Evolutionary conservation across 2,888 invertebrate genomes (phyloP).

Genomic region (Meandrusa payeni): DNA sequence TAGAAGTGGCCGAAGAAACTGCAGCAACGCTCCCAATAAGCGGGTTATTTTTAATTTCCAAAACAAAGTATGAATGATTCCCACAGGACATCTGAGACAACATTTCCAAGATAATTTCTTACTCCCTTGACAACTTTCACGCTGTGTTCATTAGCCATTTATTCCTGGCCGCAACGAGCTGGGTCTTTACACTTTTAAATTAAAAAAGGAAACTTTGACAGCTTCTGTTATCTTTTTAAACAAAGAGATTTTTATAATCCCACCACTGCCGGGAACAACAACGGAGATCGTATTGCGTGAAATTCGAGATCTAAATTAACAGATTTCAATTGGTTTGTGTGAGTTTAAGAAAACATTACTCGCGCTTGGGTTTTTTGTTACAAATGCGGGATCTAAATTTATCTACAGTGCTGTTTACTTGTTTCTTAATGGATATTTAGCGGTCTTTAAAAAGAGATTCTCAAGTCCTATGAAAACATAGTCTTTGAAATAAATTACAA

Average conservation of each 20-base stretch:
- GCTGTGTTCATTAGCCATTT: conserved; percentile 12
- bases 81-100: conserved; percentile 5
- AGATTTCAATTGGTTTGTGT: conserved; percentile 1
- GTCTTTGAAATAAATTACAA: too few species aligned
- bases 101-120: conserved; percentile 8
- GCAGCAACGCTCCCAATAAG: too few species aligned
- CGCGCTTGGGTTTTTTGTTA: neutral
- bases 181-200: conserved; percentile 14
- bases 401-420: too few species aligned
- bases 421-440: too few species aligned
- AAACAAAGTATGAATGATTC: too few species aligned
- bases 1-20: too few species aligned
- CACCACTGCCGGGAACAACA: conserved; percentile 9
- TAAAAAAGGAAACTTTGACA: conserved; percentile 27
- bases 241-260: conserved; percentile 16
- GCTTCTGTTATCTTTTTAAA: conserved; percentile 25
- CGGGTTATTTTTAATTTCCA: too few species aligned
- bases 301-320: conserved; percentile 17
- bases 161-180: conserved; percentile 16
- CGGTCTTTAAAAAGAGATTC: too few species aligned
- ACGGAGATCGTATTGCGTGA: conserved; percentile 15
- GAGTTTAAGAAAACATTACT: conserved; percentile 14
- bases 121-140: conserved; percentile 10
- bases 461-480: too few species aligned
- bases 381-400: too few species aligned